Conservation (phyloP, 2,888 invertebrate species). For the Noctua fimbriata region DNA sequence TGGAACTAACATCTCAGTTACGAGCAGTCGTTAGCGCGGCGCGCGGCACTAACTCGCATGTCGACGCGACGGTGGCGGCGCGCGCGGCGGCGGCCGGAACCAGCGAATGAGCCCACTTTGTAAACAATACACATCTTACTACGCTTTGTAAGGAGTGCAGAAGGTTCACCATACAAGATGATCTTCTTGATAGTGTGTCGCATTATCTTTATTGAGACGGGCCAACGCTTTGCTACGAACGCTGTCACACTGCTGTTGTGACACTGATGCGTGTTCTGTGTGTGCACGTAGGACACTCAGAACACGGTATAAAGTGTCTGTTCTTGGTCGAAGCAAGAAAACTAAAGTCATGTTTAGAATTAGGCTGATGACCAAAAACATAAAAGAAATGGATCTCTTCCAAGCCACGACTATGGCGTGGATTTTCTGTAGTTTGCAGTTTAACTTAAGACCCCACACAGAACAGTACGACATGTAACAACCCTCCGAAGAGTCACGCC, state of each 20-base stretch:
- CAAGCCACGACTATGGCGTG: not conserved
- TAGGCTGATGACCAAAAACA: not conserved
- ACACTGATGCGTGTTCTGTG: too few relatives aligned
- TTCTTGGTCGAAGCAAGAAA: not conserved
- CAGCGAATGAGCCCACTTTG: constrained; percentile 28
- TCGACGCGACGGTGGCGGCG: not conserved
- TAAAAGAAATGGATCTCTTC: not conserved
- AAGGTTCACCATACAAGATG: not conserved
- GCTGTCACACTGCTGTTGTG: too few relatives aligned
- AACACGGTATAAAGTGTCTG: not conserved
- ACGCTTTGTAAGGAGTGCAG: not conserved
- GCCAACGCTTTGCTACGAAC: not conserved
- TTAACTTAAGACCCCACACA: not conserved
- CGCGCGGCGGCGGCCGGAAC: not conserved
- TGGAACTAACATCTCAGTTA: constrained; percentile 26
- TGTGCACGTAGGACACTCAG: not conserved
- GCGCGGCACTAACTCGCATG: not conserved
- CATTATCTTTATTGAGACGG: not conserved
- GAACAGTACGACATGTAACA: not conserved
- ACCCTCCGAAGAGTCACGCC: constrained; percentile 2
- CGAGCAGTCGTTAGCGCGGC: constrained; percentile 3
- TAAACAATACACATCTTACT: constrained; percentile 33
- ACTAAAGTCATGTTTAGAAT: not conserved
- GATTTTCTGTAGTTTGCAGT: not conserved
- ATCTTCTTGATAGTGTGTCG: not conserved